Evolutionary conservation across 2,113 vertebrate genomes (phyloP).

Genomic region (Sorex fumeus): DNA sequence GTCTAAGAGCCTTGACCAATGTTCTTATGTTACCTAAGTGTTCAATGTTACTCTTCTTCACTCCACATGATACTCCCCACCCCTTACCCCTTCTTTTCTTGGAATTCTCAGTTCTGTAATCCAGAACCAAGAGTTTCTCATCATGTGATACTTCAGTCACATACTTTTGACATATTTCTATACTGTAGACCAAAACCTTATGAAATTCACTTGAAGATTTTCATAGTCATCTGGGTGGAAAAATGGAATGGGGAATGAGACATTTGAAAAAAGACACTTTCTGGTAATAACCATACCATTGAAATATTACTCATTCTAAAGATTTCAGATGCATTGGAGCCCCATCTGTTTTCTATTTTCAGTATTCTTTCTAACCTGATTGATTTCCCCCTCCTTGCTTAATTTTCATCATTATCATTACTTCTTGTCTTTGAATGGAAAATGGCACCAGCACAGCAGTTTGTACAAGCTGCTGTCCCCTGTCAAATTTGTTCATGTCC

Average conservation of each 20-base stretch:
- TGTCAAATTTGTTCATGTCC: conserved; percentile 62
- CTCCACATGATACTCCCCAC: too few relatives aligned
- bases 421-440: conserved; percentile 53
- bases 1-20: too few relatives aligned
- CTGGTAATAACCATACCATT: background rate
- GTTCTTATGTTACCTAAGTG: too few relatives aligned
- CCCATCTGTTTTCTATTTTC: conserved; percentile 52
- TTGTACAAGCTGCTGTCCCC: conserved; percentile 69
- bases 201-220: conserved; percentile 1
- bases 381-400: conserved; percentile 62
- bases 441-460: conserved; percentile 62
- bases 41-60: too few relatives aligned
- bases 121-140: too few relatives aligned
- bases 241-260: conserved; percentile 18
- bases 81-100: too few relatives aligned
- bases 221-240: conserved; percentile 11
- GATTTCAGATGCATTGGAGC: background rate
- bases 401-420: conserved; percentile 60
- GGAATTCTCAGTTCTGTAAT: too few relatives aligned
- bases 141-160: background rate
- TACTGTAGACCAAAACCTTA: conserved; percentile 37
- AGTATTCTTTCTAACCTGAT: conserved; percentile 59
- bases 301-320: conserved; percentile 58
- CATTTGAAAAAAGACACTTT: background rate
- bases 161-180: background rate